Base-by-base conservation (phyloP, 92 coral and sea anemone genomes). In the Porites rus region DNA sequence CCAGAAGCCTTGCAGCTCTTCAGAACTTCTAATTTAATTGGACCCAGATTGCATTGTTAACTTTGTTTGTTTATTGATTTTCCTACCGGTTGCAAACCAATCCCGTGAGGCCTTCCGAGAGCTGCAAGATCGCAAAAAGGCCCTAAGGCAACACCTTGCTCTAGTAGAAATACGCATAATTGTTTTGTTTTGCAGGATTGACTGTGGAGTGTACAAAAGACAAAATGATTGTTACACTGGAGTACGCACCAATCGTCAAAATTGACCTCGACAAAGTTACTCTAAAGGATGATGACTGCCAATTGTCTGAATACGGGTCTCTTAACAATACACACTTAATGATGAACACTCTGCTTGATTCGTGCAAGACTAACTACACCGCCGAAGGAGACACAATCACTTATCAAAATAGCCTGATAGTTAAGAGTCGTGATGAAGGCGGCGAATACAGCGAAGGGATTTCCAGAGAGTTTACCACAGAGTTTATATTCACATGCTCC, bases 401-500 rank as follows among this genome's bases (percentile, higher is more conserved):
- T n/a, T 94, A 93, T 85, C 70, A 81, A 18, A 94, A 94, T 81
- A 84, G 91, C 77, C 80, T 94, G 56, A 59, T 83, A 8, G 87
- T 91, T 25, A 93, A 90, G 82, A 93, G 94, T 1, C 62, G 78
- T 0, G 73, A 77, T 25, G 43, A 82, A 1, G 88, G 88, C 28
- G 79, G 72, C 58, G 64, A 78, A 52, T 65, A 88, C 28, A 75
- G 72, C 58, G 64, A 78, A 52, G 65, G 84, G 82, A 94, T 94
- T 75, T 88, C 94, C 76, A 88, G 98, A 62, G 93, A 89, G 14
- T 85, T 93, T 65, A 89, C 88, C 51, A 96, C 98, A 5, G 84
- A 87, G 69, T 94, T 90, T 65, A 96, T 96, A 2, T 93, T 94
- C 90, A 87, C 86, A 91, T 94, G 98, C 56, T 74, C 93, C 2